A percentile compares a stretch with the other conserved stretches of the same genome.
Conservation (phyloP, 2,113 vertebrate species). For the Syngnathus scovelli region DNA sequence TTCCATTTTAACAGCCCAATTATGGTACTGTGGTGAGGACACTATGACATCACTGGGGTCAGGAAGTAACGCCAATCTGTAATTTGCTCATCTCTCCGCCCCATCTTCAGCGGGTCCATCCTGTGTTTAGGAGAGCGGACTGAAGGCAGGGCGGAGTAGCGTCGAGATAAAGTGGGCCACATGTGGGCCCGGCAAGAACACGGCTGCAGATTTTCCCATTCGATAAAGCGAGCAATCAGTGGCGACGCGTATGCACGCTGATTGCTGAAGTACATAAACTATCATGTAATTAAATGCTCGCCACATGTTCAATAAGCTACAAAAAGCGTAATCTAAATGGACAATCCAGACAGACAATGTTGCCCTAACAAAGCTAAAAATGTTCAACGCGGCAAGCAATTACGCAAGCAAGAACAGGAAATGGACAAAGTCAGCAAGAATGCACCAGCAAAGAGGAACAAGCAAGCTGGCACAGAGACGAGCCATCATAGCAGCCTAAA, state of each 20-base stretch:
- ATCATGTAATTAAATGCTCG: background rate
- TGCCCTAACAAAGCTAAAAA: background rate
- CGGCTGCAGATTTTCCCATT: constrained; percentile 67
- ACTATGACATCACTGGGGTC: constrained; percentile 30
- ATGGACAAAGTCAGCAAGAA: background rate
- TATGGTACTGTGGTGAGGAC: constrained; percentile 19
- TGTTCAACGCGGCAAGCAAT: background rate
- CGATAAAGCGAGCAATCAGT: constrained; percentile 50
- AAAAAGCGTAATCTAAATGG: too few relatives aligned
- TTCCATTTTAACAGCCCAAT: constrained; percentile 15
- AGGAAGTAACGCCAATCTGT: constrained; percentile 18
- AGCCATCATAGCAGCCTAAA: background rate
- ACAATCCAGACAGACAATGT: too few relatives aligned
- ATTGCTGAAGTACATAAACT: constrained; percentile 5
- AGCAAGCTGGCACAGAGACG: background rate
- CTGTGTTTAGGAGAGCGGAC: constrained; percentile 32
- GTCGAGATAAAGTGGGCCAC: constrained; percentile 52
- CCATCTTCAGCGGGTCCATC: constrained; percentile 13
- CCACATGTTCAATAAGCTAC: background rate
- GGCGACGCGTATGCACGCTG: constrained; percentile 14
- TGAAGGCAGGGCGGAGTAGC: constrained; percentile 46
- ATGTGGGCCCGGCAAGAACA: constrained; percentile 50
- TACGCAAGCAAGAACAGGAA: constrained; percentile 9
- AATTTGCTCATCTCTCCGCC: constrained; percentile 34
- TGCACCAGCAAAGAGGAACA: background rate